A percentile compares a stretch with the other conserved stretches of the same genome.
Conservation (phyloP, 2,113 vertebrate genomes). For the Oncorhynchus masou region DNA sequence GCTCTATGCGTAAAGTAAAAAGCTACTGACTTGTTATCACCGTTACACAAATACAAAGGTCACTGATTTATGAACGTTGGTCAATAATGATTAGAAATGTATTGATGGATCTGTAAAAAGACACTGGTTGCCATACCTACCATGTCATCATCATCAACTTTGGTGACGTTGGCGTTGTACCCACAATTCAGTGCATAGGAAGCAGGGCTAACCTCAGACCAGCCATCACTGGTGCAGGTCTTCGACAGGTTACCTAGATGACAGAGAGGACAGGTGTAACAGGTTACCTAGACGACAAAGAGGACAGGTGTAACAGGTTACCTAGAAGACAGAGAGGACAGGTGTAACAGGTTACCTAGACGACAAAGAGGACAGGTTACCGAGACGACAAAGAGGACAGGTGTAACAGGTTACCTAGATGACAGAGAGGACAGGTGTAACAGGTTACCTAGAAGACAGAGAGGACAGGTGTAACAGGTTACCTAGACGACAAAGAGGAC, state of each 20-base stretch:
- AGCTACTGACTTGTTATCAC: not conserved
- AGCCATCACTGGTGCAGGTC: conserved; percentile 82
- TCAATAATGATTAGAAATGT: not conserved
- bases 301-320: too few relatives aligned
- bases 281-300: too few relatives aligned
- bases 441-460: too few relatives aligned
- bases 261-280: not conserved
- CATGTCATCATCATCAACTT: conserved; percentile 57
- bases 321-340: too few relatives aligned
- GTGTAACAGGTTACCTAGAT: too few relatives aligned
- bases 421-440: too few relatives aligned
- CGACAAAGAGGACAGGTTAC: too few relatives aligned
- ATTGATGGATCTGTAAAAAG: not conserved
- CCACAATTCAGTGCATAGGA: conserved; percentile 80
- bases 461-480: not conserved
- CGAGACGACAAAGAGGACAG: too few relatives aligned
- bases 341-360: too few relatives aligned
- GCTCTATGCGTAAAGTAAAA: not conserved
- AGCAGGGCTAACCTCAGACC: conserved; percentile 74
- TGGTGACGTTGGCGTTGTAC: conserved; percentile 72
- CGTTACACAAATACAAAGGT: not conserved
- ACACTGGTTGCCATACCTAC: conserved; percentile 68
- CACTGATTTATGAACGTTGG: not conserved
- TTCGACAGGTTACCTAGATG: conserved; percentile 77
- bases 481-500: too few relatives aligned